phyloP scores from a whole-genome alignment of 1,140 invertebrate species.

The Dreissena polymorpha region DNA sequence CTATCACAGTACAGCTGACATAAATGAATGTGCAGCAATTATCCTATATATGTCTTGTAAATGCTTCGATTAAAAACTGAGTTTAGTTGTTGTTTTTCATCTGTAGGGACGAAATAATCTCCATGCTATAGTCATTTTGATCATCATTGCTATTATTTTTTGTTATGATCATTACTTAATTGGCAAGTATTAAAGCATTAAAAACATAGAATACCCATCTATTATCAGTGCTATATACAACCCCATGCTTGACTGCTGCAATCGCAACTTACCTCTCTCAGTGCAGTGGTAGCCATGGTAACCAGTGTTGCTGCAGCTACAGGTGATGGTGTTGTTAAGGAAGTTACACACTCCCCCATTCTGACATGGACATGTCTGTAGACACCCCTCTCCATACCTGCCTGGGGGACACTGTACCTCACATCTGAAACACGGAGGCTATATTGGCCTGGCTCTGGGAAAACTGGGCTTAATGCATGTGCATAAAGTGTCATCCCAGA shows the following conservation, averaged over 20 bases:
- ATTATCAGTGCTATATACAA: no score
- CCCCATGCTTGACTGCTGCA: no score
- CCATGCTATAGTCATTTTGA: no score
- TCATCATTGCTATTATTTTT: background rate
- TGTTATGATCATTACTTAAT: background rate
- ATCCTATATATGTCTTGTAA: no score
- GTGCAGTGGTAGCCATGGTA: slow-evolving; percentile 27
- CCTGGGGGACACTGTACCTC: slow-evolving; percentile 29
- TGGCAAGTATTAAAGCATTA: background rate
- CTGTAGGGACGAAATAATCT: no score
- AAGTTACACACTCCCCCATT: slow-evolving; percentile 32
- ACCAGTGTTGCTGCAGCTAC: slow-evolving; percentile 27
- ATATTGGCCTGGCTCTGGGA: no score
- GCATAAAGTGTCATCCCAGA: no score
- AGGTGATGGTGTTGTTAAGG: background rate
- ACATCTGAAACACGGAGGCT: slow-evolving; percentile 24
- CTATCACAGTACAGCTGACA: no score
- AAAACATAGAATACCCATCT: background rate
- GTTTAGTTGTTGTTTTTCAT: no score
- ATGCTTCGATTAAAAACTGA: no score
- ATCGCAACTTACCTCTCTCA: slow-evolving; percentile 9
- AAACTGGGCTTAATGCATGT: no score
- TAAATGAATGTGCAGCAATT: no score
- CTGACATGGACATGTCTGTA: slow-evolving; percentile 9
- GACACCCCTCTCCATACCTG: slow-evolving; percentile 14